Conservation (phyloP, 2,113 vertebrate genomes). For the Malurus elegans region DNA sequence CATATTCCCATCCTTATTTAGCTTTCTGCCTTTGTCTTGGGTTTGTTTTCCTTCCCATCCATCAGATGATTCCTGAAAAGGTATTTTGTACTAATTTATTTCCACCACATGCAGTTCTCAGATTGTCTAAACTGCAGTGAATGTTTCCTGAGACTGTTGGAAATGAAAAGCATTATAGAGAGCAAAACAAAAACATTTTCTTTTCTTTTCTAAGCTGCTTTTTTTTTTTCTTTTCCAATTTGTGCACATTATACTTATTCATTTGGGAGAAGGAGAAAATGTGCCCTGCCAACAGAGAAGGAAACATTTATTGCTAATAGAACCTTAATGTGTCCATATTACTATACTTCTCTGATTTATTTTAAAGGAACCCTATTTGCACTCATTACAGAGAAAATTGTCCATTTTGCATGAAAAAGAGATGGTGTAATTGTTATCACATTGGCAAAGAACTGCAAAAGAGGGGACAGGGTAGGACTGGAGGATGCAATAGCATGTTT, state of each 20-base stretch:
- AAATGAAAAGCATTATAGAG: neutral
- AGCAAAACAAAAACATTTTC: neutral
- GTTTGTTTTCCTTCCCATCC: neutral
- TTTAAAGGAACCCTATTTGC: neutral
- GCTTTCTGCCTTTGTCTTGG: neutral
- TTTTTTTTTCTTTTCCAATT: neutral
- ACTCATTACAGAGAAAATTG: neutral
- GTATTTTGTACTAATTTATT: slow-evolving; percentile 19
- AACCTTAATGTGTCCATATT: neutral
- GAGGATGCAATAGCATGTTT: neutral
- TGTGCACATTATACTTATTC: neutral
- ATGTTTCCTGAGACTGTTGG: neutral
- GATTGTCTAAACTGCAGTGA: neutral
- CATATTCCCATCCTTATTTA: neutral
- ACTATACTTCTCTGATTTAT: neutral
- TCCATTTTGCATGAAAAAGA: neutral
- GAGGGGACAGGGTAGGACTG: neutral
- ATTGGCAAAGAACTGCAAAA: neutral
- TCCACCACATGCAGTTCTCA: neutral
- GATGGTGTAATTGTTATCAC: neutral
- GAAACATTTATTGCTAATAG: neutral
- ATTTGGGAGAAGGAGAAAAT: neutral
- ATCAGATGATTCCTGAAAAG: neutral
- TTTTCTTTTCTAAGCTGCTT: neutral
- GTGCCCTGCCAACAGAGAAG: neutral